Evolutionary conservation across 2,888 invertebrate genomes (phyloP).

Genomic region (Drosophila koepferae): DNA sequence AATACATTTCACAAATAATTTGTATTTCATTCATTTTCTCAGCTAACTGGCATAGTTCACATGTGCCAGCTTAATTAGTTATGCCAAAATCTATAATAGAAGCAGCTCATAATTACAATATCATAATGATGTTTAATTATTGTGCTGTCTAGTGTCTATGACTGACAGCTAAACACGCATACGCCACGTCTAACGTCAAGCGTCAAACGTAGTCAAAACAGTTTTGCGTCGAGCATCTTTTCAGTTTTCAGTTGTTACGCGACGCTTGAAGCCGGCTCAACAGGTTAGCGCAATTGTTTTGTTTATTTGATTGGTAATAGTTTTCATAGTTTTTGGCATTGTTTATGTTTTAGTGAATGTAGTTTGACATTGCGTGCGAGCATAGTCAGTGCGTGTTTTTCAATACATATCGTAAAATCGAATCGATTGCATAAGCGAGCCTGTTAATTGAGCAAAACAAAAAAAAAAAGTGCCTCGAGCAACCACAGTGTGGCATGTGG

Average conservation of each 20-base stretch:
- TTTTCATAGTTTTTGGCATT: conserved; percentile 23
- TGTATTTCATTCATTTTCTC: conserved; percentile 24
- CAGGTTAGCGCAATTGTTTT: conserved; percentile 52
- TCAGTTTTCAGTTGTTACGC: conserved; percentile 64
- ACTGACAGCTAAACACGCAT: conserved; percentile 55
- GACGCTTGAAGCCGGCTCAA: conserved; percentile 56
- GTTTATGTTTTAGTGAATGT: conserved; percentile 6
- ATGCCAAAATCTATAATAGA: conserved; percentile 33
- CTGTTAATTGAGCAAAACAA: conserved; percentile 22
- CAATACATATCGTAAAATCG: neutral
- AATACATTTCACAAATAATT: conserved; percentile 1
- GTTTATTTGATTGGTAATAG: conserved; percentile 12
- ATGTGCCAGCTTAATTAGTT: conserved; percentile 11
- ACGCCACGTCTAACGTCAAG: conserved; percentile 55
- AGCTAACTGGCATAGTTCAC: conserved; percentile 51
- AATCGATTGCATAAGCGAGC: conserved; percentile 34
- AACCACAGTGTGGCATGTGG: neutral
- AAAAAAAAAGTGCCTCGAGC: neutral
- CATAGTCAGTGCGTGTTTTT: conserved; percentile 11
- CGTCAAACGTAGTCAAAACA: neutral
- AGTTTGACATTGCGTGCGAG: conserved; percentile 28
- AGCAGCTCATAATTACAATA: conserved; percentile 23
- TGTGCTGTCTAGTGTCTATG: conserved; percentile 59
- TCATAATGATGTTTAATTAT: conserved; percentile 23
- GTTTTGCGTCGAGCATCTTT: conserved; percentile 21